Evolutionary conservation across 2,797 vertebrate genomes (phyloP).

Genomic region (Anguilla pacifica): DNA sequence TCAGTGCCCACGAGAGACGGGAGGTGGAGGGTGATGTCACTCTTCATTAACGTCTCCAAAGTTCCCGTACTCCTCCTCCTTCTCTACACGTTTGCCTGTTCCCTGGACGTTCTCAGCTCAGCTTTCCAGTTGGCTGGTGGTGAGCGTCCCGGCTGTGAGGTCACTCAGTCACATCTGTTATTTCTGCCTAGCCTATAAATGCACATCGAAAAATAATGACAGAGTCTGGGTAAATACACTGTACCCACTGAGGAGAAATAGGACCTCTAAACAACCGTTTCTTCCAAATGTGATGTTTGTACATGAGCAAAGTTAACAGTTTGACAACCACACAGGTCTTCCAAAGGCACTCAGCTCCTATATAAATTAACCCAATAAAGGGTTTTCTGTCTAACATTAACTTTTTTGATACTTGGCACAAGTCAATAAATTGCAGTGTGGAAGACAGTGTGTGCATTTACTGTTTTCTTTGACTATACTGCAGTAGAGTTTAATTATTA

Average conservation of each 20-base stretch:
- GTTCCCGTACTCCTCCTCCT: conserved; percentile 82
- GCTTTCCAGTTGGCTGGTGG: conserved; percentile 94
- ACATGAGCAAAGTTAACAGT: neutral
- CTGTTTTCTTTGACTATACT: neutral
- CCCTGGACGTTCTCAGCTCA: conserved; percentile 88
- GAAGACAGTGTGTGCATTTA: neutral
- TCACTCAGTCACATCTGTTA: conserved; percentile 38
- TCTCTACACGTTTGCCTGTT: conserved; percentile 89
- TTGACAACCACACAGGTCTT: no score
- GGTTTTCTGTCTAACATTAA: neutral
- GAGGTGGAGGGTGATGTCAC: conserved; percentile 57
- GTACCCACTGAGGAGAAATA: neutral
- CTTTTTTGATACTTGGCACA: neutral
- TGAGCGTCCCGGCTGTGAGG: conserved; percentile 57
- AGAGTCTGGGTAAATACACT: neutral
- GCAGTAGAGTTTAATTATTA: neutral
- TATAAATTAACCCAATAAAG: neutral
- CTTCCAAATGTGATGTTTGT: neutral
- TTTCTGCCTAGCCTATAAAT: neutral
- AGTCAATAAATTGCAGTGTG: neutral
- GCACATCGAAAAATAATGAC: neutral
- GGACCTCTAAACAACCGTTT: neutral
- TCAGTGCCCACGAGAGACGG: conserved; percentile 57
- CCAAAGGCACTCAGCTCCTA: neutral
- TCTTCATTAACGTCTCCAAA: conserved; percentile 74